Evolutionary conservation across 2,113 vertebrate species (phyloP), one percentile per base, ranked within the genome.

Genomic region (Lontra canadensis): DNA sequence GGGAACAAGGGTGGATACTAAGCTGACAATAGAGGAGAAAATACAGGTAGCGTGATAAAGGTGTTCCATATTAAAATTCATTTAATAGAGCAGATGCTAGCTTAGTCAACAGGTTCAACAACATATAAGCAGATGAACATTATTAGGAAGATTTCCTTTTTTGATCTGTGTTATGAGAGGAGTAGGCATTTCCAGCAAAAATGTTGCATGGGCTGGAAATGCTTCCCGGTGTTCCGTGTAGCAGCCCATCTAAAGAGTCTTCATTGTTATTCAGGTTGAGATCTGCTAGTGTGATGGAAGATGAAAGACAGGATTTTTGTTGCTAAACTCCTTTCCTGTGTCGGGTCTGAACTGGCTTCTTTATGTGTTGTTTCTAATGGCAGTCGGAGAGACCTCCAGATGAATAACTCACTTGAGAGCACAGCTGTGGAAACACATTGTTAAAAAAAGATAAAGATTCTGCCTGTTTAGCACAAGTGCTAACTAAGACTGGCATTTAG

Each of bases 181-280:
- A 81, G 39, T 65, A 88, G 79, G 61, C 92, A 95, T 52, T 92
- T 83, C 96, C 94, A 97, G 83, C 94, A 92, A 63, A 65, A 96
- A 78, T 79, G 87, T 59, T 20, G 31, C 81, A 65, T 3, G 65
- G 57, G 20, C 52, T 55, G 87, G 34, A 61, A 59, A 84, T 76
- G 29, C 76, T 92, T 87, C 74, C 74, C n/a, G 4, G 73, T 14
- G 76, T 90, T 78, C 18, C 7, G 15, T 85, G 90, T n/a, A 63
- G 34, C 39, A 42, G 73, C 88, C 44, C 93, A 36, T 92, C 20
- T 63, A 44, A 81, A 92, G 57, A 34, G 3, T 47, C 80, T 92
- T 96, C 95, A 96, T 97, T 96, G 84, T 73, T 85, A 97, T 97
- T 96, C 97, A 95, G 90, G 61, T 93, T 76, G 55, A 90, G 95